Evolutionary conservation across 2,888 invertebrate species (phyloP).

Genomic region (Troglohyphantes excavatus): DNA sequence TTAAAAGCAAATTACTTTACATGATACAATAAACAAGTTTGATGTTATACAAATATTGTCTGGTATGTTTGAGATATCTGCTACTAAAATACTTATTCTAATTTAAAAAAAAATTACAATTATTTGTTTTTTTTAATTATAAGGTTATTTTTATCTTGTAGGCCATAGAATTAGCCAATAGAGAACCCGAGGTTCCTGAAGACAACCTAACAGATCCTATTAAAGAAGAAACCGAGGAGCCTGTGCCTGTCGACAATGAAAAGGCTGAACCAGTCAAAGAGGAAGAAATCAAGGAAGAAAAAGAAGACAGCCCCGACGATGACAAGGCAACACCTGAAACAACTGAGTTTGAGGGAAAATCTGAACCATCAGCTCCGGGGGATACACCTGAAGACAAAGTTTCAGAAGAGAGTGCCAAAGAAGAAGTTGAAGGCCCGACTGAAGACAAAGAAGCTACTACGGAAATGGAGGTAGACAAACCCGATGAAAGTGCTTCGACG

Average conservation of each 20-base stretch:
- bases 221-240: conserved; percentile 49
- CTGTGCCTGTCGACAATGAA: conserved; percentile 79
- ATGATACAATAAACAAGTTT: too few species aligned
- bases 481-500: neutral
- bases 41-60: too few species aligned
- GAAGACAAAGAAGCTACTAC: neutral
- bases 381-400: conserved; percentile 45
- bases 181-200: conserved; percentile 12
- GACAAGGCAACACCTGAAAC: neutral
- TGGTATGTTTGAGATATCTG: too few species aligned
- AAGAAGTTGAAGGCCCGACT: conserved; percentile 29
- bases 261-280: neutral
- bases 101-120: neutral
- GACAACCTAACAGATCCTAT: conserved; percentile 16
- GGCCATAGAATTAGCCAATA: neutral
- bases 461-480: neutral
- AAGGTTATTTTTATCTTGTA: neutral
- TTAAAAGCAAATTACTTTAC: too few species aligned
- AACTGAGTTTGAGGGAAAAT: neutral
- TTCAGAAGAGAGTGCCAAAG: neutral
- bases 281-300: conserved; percentile 78
- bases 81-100: too few species aligned
- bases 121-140: neutral
- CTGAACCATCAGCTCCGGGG: conserved; percentile 64
- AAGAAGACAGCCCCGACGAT: neutral